A percentile compares a stretch with the other conserved stretches of the same genome.
These are phyloP conservation scores for Distichodus sexfasciatus DNA, from an alignment of 2,797 vertebrate genomes.

Conservation along the genomic window DNA sequence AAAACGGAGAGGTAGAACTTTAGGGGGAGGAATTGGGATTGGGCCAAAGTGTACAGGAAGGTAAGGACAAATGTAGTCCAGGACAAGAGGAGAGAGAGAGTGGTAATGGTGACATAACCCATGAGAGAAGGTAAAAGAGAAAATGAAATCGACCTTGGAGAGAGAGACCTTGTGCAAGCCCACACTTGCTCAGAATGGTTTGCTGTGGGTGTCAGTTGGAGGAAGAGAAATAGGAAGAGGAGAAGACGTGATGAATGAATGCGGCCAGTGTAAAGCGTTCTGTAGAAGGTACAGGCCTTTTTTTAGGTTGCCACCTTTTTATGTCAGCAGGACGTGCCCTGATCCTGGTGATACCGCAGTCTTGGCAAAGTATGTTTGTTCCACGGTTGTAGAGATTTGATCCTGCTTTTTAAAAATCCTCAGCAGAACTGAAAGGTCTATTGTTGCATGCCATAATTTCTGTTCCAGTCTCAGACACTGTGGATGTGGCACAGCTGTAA, in stretches of 20 bases:
- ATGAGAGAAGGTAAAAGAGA: neutral
- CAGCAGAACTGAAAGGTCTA: neutral
- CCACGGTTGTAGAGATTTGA: neutral
- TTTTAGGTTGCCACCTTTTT: neutral
- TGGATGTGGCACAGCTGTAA: too few relatives aligned
- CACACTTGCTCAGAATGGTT: constrained; percentile 7
- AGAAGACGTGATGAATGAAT: neutral
- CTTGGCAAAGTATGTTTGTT: constrained; percentile 1
- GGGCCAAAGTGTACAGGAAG: neutral
- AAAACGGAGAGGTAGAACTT: too few relatives aligned
- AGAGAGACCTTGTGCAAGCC: constrained; percentile 1
- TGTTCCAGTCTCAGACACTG: too few relatives aligned
- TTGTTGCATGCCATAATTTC: too few relatives aligned
- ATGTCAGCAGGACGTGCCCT: too few relatives aligned
- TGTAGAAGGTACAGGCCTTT: neutral
- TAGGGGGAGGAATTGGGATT: too few relatives aligned
- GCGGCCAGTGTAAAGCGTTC: neutral
- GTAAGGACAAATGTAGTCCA: neutral
- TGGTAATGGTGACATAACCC: neutral
- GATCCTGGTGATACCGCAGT: constrained; percentile 20
- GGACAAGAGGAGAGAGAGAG: constrained; percentile 13
- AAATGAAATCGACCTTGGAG: neutral
- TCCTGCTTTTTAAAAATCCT: neutral
- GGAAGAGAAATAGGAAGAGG: neutral
- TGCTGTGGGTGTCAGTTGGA: neutral